Conservation (phyloP, 2,797 vertebrate species). For the Ataeniobius toweri region DNA sequence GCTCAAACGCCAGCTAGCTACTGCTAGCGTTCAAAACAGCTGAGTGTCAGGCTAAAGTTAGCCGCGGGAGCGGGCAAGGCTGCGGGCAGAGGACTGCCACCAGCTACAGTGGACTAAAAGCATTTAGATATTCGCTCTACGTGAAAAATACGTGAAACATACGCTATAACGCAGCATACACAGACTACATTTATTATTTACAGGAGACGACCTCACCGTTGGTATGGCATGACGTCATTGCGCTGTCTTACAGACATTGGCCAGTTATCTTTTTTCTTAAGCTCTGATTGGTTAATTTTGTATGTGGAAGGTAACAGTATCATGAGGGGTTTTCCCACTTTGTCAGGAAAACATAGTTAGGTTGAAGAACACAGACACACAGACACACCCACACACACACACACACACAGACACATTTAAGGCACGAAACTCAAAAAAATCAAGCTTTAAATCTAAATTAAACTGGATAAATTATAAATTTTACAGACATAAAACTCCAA, state of each 20-base stretch:
- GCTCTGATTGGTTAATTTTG: slow-evolving; percentile 64
- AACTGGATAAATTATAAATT: neutral
- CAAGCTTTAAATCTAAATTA: neutral
- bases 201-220: slow-evolving; percentile 66
- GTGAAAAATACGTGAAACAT: slow-evolving; percentile 38
- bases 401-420: neutral
- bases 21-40: slow-evolving; percentile 51
- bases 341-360: slow-evolving; percentile 59
- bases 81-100: slow-evolving; percentile 58
- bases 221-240: slow-evolving; percentile 29
- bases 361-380: slow-evolving; percentile 55
- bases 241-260: slow-evolving; percentile 47
- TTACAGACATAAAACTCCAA: neutral
- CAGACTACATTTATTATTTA: slow-evolving; percentile 73
- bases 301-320: slow-evolving; percentile 42
- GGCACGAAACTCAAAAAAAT: neutral
- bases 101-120: slow-evolving; percentile 18
- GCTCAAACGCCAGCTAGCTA: slow-evolving; percentile 64
- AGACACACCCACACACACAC: too few relatives aligned
- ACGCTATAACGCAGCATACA: slow-evolving; percentile 51
- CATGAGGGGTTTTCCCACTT: slow-evolving; percentile 78
- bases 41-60: slow-evolving; percentile 56
- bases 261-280: neutral
- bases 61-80: slow-evolving; percentile 34
- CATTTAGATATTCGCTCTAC: slow-evolving; percentile 49